A percentile compares a stretch with the other conserved stretches of the same genome.
phyloP scores from a whole-genome alignment of 2,888 invertebrate species.

The Pinctada fucata region DNA sequence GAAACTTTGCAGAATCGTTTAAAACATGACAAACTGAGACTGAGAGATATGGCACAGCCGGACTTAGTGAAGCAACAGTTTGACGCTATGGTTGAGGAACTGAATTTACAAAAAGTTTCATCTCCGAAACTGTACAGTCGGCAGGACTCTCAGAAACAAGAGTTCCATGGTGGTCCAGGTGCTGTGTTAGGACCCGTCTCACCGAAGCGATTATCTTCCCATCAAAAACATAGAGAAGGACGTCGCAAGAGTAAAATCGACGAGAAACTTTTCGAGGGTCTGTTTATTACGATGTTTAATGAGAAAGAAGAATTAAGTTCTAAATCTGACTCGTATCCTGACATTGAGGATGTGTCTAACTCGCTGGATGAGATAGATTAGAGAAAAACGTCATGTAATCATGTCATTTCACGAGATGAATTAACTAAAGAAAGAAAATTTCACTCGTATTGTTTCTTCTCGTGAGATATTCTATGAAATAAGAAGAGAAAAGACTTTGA shows the following conservation, averaged over 20 bases:
- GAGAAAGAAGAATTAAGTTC: conserved; percentile 1
- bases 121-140: not conserved
- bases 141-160: no score
- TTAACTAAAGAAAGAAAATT: no score
- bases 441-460: no score
- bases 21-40: conserved; percentile 81
- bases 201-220: not conserved
- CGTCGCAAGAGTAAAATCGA: not conserved
- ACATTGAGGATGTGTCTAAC: conserved; percentile 12
- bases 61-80: conserved; percentile 85
- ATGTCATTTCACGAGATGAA: no score
- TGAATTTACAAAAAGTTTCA: conserved; percentile 19
- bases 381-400: no score
- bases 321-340: not conserved
- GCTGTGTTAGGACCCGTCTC: not conserved
- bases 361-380: conserved; percentile 13
- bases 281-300: conserved; percentile 23
- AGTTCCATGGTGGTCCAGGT: no score
- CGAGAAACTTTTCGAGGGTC: conserved; percentile 19
- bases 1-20: conserved; percentile 82
- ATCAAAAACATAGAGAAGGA: not conserved
- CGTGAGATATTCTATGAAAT: no score
- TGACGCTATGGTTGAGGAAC: conserved; percentile 57
- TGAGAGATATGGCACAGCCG: conserved; percentile 82
- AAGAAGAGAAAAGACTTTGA: no score